phyloP scores from a whole-genome alignment of 2,797 vertebrate genomes.

The Ispidina picta region DNA sequence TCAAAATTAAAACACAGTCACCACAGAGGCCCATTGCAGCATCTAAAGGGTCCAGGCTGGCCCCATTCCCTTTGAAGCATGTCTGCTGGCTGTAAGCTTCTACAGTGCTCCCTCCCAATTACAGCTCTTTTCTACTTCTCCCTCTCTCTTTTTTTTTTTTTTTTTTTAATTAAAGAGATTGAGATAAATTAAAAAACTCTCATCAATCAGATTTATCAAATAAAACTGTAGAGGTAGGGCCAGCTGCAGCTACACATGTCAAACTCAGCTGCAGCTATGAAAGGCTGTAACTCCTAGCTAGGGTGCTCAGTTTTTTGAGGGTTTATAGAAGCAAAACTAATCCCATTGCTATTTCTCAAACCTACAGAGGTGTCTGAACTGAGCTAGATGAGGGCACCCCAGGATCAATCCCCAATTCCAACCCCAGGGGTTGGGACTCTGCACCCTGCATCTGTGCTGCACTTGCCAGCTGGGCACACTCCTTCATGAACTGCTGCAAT shows the following conservation, averaged over 20 bases:
- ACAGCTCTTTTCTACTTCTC: conserved; percentile 45
- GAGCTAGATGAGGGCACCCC: neutral
- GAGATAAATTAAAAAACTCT: conserved; percentile 41
- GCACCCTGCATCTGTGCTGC: neutral
- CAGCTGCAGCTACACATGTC: conserved; percentile 55
- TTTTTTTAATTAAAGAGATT: conserved; percentile 55
- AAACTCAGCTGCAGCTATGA: conserved; percentile 44
- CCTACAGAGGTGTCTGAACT: neutral
- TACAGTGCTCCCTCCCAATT: conserved; percentile 12
- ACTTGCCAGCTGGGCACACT: neutral
- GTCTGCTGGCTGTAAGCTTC: conserved; percentile 49
- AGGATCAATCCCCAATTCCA: too few species aligned
- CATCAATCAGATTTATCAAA: conserved; percentile 65
- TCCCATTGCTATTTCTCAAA: neutral
- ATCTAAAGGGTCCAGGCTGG: neutral
- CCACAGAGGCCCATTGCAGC: neutral
- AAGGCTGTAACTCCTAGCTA: conserved; percentile 32
- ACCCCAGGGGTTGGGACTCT: neutral
- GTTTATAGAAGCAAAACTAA: neutral
- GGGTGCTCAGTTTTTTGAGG: neutral
- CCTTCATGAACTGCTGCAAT: neutral
- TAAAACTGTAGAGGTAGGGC: conserved; percentile 51
- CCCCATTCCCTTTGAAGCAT: conserved; percentile 21
- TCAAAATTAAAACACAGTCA: neutral
- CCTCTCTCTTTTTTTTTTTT: neutral